Evolutionary conservation across 2,797 vertebrate species (phyloP).

Genomic region (Oreochromis grahami): DNA sequence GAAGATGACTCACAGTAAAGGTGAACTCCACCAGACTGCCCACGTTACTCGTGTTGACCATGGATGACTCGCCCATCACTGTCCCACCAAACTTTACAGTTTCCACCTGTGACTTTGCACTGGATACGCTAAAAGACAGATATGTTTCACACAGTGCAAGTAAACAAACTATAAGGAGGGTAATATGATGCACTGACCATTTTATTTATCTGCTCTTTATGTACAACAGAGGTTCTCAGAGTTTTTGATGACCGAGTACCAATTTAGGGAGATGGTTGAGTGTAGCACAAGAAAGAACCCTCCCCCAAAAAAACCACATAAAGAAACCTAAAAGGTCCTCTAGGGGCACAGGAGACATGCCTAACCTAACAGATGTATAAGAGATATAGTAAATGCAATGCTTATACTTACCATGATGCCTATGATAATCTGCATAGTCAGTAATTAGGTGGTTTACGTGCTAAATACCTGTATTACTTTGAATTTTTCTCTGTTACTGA

Average conservation of each 20-base stretch:
- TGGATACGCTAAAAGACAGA: slow-evolving; percentile 38
- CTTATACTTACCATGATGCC: neutral
- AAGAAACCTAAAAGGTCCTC: neutral
- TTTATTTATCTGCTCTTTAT: neutral
- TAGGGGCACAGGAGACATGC: neutral
- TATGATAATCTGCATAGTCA: neutral
- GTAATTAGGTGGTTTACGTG: neutral
- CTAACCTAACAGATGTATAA: neutral
- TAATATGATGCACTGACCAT: neutral
- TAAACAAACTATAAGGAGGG: neutral
- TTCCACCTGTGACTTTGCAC: slow-evolving; percentile 50
- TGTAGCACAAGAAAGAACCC: neutral
- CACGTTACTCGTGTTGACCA: slow-evolving; percentile 84
- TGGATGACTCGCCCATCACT: slow-evolving; percentile 91
- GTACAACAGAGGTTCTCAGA: neutral
- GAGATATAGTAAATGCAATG: neutral
- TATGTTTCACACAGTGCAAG: neutral
- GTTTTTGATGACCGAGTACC: neutral
- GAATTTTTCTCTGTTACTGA: neutral
- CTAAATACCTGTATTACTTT: neutral
- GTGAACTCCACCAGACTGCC: slow-evolving; percentile 86
- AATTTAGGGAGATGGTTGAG: neutral
- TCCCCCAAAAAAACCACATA: neutral
- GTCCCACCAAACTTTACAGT: slow-evolving; percentile 82
- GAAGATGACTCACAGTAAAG: slow-evolving; percentile 80